These are phyloP conservation scores for Drosophila fungiperda DNA, from an alignment of 2,888 invertebrate species.

Conservation along the genomic window DNA sequence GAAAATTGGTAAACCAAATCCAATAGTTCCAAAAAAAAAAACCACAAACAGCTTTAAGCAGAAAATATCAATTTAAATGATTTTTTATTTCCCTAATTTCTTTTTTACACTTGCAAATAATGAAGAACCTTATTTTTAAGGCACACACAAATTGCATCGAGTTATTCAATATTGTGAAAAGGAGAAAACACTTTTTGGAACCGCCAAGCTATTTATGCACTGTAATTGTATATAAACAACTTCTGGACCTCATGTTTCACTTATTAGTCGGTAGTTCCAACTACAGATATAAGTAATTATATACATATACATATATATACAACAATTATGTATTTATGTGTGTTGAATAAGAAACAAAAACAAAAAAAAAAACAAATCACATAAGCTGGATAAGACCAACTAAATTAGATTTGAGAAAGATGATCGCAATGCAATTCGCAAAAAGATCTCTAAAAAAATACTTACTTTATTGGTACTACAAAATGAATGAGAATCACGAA, in stretches of 20 bases:
- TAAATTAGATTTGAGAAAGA: slow-evolving; percentile 62
- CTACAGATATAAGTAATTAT: slow-evolving; percentile 26
- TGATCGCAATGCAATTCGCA: slow-evolving; percentile 31
- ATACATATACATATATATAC: slow-evolving; percentile 43
- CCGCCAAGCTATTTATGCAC: slow-evolving; percentile 50
- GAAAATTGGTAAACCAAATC: slow-evolving; percentile 43
- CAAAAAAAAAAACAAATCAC: slow-evolving; percentile 31
- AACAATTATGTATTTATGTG: slow-evolving; percentile 49
- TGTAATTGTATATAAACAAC: slow-evolving; percentile 66
- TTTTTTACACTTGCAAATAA: background rate
- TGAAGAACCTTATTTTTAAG: background rate
- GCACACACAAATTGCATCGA: slow-evolving; percentile 25
- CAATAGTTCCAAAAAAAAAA: slow-evolving; percentile 4
- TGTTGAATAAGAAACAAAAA: slow-evolving; percentile 43
- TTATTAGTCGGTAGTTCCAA: slow-evolving; percentile 45
- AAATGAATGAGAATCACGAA: slow-evolving; percentile 10
- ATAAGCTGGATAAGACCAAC: slow-evolving; percentile 79
- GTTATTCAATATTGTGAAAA: slow-evolving; percentile 24
- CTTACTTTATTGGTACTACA: slow-evolving; percentile 56
- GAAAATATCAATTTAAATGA: background rate
- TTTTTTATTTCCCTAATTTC: background rate
- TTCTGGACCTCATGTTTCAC: slow-evolving; percentile 79
- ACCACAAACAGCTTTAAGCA: slow-evolving; percentile 35
- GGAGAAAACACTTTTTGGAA: slow-evolving; percentile 35
- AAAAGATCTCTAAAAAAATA: slow-evolving; percentile 25